phyloP scores from a whole-genome alignment of 1,140 invertebrate species.

The Solenopsis invicta region DNA sequence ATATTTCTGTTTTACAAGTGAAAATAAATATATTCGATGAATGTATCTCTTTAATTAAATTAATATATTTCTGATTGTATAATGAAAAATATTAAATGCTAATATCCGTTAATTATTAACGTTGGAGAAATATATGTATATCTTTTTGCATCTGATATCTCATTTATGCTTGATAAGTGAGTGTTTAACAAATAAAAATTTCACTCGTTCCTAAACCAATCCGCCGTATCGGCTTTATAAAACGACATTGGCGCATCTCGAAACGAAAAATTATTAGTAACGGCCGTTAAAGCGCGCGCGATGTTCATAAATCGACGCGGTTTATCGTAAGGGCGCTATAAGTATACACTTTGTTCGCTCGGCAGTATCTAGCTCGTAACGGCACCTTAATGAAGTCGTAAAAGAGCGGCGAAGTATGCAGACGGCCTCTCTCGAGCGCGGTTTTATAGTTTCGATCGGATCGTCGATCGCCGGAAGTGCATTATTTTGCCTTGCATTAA shows the following conservation, averaged over 20 bases:
- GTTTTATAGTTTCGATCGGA: slow-evolving; percentile 66
- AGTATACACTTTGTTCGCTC: slow-evolving; percentile 72
- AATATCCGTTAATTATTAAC: background rate
- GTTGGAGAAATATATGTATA: too few relatives aligned
- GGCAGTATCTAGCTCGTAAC: slow-evolving; percentile 70
- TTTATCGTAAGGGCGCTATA: slow-evolving; percentile 69
- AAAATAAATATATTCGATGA: background rate
- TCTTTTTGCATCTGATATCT: background rate
- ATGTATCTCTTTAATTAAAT: background rate
- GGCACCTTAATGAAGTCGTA: slow-evolving; percentile 76
- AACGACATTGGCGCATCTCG: background rate
- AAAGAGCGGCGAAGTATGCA: slow-evolving; percentile 63
- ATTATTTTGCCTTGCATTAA: slow-evolving; percentile 42
- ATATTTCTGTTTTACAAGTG: background rate
- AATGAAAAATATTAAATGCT: background rate
- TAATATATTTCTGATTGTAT: background rate
- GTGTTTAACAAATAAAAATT: slow-evolving; percentile 35
- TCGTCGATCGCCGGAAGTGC: slow-evolving; percentile 57
- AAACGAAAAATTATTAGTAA: slow-evolving; percentile 70
- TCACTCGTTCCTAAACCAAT: background rate
- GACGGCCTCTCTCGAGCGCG: background rate
- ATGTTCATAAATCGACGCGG: slow-evolving; percentile 73
- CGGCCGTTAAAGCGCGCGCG: slow-evolving; percentile 64
- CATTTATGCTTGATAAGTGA: background rate
- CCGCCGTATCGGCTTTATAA: background rate